phyloP scores from a whole-genome alignment of 35 echinoderm and acorn worm species.

The Anneissia japonica region DNA sequence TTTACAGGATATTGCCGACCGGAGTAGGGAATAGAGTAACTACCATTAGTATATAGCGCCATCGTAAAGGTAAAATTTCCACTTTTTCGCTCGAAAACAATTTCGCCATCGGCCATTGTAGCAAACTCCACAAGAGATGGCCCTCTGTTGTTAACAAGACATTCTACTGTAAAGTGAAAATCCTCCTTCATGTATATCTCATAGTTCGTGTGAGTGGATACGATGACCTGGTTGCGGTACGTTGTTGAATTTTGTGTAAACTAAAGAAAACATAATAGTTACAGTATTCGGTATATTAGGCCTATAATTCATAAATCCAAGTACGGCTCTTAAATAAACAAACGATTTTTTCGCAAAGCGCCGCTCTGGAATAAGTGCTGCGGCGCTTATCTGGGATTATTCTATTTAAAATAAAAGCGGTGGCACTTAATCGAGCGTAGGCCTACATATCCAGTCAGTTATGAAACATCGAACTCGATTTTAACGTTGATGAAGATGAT shows the following conservation, averaged over 20 bases:
- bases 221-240: not conserved
- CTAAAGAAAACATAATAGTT: too few relatives aligned
- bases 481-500: too few relatives aligned
- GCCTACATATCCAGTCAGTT: too few relatives aligned
- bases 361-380: too few relatives aligned
- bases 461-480: too few relatives aligned
- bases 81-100: not conserved
- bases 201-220: not conserved
- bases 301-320: too few relatives aligned
- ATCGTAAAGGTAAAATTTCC: not conserved
- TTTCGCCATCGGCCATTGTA: not conserved
- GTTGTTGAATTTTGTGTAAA: not conserved
- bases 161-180: not conserved
- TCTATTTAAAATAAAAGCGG: too few relatives aligned
- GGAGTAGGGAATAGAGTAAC: not conserved
- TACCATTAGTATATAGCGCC: not conserved
- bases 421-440: too few relatives aligned
- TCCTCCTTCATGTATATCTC: not conserved
- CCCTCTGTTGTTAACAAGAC: not conserved
- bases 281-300: too few relatives aligned
- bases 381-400: too few relatives aligned
- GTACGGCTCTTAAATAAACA: too few relatives aligned
- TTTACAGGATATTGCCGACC: not conserved
- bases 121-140: not conserved
- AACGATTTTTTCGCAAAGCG: too few relatives aligned